Evolutionary conservation across 2,113 vertebrate species (phyloP).

Genomic region (Blennius ocellaris): DNA sequence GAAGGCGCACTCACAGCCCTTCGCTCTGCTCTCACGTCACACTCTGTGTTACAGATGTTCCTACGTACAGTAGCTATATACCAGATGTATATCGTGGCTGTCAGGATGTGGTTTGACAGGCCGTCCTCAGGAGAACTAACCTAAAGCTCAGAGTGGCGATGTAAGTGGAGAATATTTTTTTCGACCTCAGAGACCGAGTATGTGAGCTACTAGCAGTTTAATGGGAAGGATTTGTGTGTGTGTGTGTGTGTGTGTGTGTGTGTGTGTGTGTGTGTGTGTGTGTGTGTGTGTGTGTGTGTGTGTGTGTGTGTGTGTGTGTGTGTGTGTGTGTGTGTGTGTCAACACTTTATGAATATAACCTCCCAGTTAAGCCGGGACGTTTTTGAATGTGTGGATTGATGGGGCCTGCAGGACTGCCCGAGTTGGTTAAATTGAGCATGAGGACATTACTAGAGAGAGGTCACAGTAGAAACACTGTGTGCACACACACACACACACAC

Average conservation of each 20-base stretch:
- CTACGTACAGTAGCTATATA: conserved; percentile 5
- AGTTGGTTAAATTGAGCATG: conserved; percentile 57
- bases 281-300: conserved; percentile 25
- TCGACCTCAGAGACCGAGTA: not conserved
- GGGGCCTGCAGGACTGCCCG: conserved; percentile 34
- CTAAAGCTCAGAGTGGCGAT: conserved; percentile 19
- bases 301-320: conserved; percentile 25
- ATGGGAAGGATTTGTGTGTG: conserved; percentile 17
- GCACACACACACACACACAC: too few species aligned
- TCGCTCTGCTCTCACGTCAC: conserved; percentile 29
- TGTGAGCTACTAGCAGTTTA: conserved; percentile 14
- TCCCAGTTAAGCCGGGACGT: conserved; percentile 32
- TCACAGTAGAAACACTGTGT: conserved; percentile 44
- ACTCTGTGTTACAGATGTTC: conserved; percentile 32
- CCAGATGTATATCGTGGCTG: conserved; percentile 26
- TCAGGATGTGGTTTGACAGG: conserved; percentile 64
- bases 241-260: conserved; percentile 4
- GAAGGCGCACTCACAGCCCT: conserved; percentile 46
- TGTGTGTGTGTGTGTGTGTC: conserved; percentile 24
- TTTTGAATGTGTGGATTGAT: conserved; percentile 46
- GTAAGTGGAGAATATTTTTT: conserved; percentile 15
- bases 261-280: conserved; percentile 15
- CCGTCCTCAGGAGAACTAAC: conserved; percentile 29
- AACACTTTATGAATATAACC: conserved; percentile 42
- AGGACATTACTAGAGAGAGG: conserved; percentile 59